Conservation (phyloP, 2,797 vertebrate genomes). For the Rhinichthys osculus region DNA sequence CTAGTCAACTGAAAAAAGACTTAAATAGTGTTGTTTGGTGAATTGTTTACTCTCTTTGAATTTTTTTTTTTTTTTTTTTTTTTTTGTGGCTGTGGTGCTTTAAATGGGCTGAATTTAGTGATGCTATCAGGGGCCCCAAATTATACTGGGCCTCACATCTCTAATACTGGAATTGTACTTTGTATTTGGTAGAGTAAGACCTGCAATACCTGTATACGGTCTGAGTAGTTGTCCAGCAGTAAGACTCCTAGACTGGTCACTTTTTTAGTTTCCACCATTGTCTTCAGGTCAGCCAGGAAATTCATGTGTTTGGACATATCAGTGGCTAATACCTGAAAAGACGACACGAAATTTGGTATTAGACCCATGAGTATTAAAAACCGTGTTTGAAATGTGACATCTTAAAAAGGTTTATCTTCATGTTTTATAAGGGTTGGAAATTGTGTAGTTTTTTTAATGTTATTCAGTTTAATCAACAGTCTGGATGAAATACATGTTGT, state of each 20-base stretch:
- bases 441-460: neutral
- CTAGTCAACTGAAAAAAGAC: neutral
- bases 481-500: neutral
- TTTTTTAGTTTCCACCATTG: conserved; percentile 97
- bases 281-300: conserved; percentile 92
- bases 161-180: neutral
- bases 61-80: too few relatives aligned
- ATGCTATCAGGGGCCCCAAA: neutral
- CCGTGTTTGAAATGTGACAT: neutral
- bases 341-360: neutral
- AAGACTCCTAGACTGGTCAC: conserved; percentile 92
- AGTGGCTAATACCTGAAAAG: conserved; percentile 87
- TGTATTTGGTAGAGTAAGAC: neutral
- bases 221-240: conserved; percentile 93
- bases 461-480: neutral
- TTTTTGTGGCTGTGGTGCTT: neutral
- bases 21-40: neutral
- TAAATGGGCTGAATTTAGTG: neutral
- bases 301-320: conserved; percentile 99
- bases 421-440: neutral
- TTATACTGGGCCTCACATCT: neutral
- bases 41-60: neutral
- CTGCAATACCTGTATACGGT: conserved; percentile 88
- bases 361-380: neutral
- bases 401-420: neutral